Conservation (phyloP, 2,797 vertebrate genomes). For the Enteromius mattozi region DNA sequence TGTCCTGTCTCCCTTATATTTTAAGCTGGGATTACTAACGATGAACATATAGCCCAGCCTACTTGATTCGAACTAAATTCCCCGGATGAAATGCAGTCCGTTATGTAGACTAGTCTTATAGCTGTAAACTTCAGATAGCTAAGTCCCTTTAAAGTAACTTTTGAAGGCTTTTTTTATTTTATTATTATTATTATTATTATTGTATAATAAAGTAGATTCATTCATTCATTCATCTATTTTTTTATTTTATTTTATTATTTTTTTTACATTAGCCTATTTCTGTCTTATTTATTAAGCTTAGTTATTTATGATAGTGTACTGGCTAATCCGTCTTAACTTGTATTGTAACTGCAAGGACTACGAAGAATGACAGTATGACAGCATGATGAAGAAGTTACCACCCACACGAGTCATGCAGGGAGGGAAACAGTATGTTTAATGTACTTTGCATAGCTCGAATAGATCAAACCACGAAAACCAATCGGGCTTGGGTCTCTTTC, state of each 20-base stretch:
- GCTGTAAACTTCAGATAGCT: no score
- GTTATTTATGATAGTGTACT: neutral
- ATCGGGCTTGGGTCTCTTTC: neutral
- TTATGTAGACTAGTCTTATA: neutral
- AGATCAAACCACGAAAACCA: neutral
- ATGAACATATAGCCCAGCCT: neutral
- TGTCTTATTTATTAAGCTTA: neutral
- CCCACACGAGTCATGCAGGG: neutral
- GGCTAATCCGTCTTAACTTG: neutral
- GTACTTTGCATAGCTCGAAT: neutral
- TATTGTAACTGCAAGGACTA: neutral
- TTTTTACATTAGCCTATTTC: no score
- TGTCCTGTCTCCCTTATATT: neutral
- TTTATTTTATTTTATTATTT: no score
- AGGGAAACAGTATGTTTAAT: neutral
- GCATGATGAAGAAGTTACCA: neutral
- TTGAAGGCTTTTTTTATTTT: neutral
- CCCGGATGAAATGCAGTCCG: neutral
- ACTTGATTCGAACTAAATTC: neutral
- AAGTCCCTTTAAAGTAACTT: neutral
- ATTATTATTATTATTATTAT: no score
- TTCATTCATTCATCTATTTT: no score
- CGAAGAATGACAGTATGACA: slow-evolving; percentile 1
- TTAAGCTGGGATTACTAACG: no score
- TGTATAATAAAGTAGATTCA: no score